Evolutionary conservation across 2,113 vertebrate genomes (phyloP).

Genomic region (Prolemur simus): DNA sequence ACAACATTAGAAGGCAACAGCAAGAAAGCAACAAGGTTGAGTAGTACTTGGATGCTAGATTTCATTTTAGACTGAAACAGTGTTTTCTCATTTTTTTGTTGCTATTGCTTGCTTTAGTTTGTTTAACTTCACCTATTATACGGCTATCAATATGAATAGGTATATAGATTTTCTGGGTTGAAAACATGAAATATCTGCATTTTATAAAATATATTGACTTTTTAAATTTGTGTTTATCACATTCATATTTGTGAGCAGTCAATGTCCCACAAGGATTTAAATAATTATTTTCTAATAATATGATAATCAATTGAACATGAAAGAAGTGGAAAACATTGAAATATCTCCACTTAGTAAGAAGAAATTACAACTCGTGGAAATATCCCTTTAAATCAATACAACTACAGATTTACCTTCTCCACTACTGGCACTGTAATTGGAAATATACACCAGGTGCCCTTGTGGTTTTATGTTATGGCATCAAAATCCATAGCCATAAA

Average conservation of each 20-base stretch:
- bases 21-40: not conserved
- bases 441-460: not conserved
- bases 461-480: not conserved
- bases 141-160: not conserved
- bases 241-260: not conserved
- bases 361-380: not conserved
- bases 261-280: not conserved
- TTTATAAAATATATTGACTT: not conserved
- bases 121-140: not conserved
- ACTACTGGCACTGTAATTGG: not conserved
- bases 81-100: not conserved
- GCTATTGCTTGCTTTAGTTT: not conserved
- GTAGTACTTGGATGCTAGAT: not conserved
- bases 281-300: not conserved
- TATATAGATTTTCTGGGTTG: not conserved
- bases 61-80: not conserved
- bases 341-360: not conserved
- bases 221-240: not conserved
- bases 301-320: not conserved
- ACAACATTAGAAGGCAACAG: not conserved
- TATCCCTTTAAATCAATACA: not conserved
- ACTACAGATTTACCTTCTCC: not conserved
- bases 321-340: not conserved
- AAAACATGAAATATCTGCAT: not conserved
- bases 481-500: not conserved